Evolutionary conservation across 2,888 invertebrate species (phyloP).

Genomic region (Papilio protenor): DNA sequence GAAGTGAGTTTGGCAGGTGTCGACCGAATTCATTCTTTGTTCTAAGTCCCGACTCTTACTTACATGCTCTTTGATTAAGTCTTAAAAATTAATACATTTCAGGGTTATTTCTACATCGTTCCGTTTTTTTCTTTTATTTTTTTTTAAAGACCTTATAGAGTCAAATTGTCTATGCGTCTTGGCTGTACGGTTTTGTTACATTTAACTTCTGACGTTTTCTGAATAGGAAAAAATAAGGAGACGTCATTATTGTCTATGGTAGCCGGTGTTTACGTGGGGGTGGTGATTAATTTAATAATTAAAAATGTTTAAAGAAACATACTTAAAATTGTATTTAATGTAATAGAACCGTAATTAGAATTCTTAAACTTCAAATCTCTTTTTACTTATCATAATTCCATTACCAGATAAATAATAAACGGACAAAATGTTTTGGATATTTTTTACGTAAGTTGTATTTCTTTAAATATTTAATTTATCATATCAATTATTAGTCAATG

Average conservation of each 20-base stretch:
- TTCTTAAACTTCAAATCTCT: neutral
- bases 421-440: constrained; percentile 46
- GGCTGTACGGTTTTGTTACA: neutral
- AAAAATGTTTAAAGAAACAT: constrained; percentile 19
- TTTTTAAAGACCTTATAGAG: neutral
- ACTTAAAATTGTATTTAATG: constrained; percentile 28
- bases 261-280: constrained; percentile 37
- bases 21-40: too few species aligned
- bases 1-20: too few species aligned
- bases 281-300: constrained; percentile 32
- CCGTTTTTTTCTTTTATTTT: neutral
- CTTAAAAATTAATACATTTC: neutral
- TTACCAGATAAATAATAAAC: constrained; percentile 6
- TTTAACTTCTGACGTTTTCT: neutral
- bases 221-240: neutral
- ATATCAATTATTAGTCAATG: neutral
- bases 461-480: neutral
- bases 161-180: neutral
- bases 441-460: constrained; percentile 45
- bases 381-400: neutral
- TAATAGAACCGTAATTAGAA: neutral
- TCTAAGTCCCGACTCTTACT: too few species aligned
- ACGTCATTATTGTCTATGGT: constrained; percentile 9
- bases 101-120: neutral
- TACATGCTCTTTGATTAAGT: too few species aligned